Evolutionary conservation across 1,140 invertebrate species (phyloP), one percentile per base, ranked within the genome.

Genomic region (Ladona fulva): DNA sequence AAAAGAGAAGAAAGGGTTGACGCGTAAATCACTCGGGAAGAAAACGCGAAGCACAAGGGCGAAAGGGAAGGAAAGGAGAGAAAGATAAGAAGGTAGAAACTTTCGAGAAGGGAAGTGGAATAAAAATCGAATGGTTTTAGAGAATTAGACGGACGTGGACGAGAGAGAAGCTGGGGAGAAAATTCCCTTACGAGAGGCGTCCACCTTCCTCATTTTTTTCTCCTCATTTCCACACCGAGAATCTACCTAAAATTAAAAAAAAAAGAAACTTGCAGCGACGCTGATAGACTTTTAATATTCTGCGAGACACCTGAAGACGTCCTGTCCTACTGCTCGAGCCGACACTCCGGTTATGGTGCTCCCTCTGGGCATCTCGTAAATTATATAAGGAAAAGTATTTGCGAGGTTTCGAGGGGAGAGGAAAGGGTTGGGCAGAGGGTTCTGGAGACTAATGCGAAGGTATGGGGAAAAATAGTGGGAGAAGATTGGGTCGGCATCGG

Each of bases 251-350:
- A 19, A 6, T 66, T 6, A 66, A 66, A 12, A 12, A 6, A 22
- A 66, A 66, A 66, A 66, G 14, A 12, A 12, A 66, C 3, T 6
- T 12, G 3, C 52, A 66, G 14, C 52, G 14, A 66, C 52, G 52
- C 52, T 66, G 52, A 66, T 66, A 19, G 52, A 66, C 52, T 66
- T 66, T 66, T 66, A 66, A 66, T 66, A 66, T 66, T 22, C 52
- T 16, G 16, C 52, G 52, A 66, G 52, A 66, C n/a, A 66, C 52
- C 52, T 66, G 52, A 66, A 66, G n/a, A 66, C n/a, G 52, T 22
- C 52, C 52, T 22, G 29, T 37, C n/a, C 52, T 16, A 22, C 52
- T 12, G n/a, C 52, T 22, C 52, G n/a, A 66, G 52, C 29, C 29
- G 29, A 37, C 29, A 37, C 29, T 37, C 29, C 29, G 29, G 29